Conservation (phyloP, 2,888 invertebrate species). For the Miltochrista miniata region DNA sequence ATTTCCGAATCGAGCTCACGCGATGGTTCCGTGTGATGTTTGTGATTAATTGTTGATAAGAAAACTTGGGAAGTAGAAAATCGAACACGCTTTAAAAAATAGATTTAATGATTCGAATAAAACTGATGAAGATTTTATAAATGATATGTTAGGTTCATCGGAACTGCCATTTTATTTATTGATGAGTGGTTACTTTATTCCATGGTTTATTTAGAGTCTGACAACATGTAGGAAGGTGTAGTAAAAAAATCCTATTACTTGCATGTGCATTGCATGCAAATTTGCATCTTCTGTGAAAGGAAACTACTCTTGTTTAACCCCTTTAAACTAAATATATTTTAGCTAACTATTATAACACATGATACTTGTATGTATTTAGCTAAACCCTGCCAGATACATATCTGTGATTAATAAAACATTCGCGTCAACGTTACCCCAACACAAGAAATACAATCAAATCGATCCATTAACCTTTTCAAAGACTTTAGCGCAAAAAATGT, state of each 20-base stretch:
- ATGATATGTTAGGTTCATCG: too few relatives aligned
- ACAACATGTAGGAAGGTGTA: too few relatives aligned
- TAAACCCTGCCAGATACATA: background rate
- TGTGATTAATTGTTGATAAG: conserved; percentile 28
- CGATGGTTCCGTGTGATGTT: conserved; percentile 37
- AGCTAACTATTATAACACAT: background rate
- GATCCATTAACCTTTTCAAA: conserved; percentile 58
- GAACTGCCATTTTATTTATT: too few relatives aligned
- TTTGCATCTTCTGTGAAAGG: too few relatives aligned
- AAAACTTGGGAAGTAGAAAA: conserved; percentile 3
- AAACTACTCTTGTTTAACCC: too few relatives aligned
- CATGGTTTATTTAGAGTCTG: too few relatives aligned
- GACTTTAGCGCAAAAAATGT: conserved; percentile 41
- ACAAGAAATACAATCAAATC: conserved; percentile 44
- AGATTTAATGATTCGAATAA: background rate
- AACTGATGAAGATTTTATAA: too few relatives aligned
- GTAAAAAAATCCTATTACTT: too few relatives aligned
- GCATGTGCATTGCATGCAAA: too few relatives aligned
- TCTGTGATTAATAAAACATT: background rate
- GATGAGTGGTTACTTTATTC: too few relatives aligned
- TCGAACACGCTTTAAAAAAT: background rate
- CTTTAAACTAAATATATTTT: too few relatives aligned
- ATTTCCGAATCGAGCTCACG: conserved; percentile 51
- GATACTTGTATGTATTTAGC: background rate
- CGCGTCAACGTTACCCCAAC: conserved; percentile 31